Conservation (phyloP, 2,113 vertebrate genomes). For the Oreotrochilus melanogaster region DNA sequence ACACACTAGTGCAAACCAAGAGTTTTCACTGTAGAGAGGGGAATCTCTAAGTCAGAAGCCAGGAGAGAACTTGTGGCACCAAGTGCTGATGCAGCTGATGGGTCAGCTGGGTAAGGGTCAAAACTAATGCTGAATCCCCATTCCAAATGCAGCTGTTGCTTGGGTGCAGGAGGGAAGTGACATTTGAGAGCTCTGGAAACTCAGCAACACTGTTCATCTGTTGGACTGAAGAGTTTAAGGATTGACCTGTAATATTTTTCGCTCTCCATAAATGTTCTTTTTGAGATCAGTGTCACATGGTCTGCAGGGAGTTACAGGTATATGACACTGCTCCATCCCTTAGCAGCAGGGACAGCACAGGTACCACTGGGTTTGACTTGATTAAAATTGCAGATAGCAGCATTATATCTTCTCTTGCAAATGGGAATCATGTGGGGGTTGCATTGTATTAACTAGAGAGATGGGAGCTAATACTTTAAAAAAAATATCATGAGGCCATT, state of each 20-base stretch:
- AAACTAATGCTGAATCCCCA: not conserved
- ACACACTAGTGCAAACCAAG: not conserved
- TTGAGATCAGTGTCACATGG: accelerated
- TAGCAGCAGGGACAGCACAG: not conserved
- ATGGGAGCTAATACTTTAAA: not conserved
- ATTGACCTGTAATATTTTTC: not conserved
- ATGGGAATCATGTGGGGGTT: not conserved
- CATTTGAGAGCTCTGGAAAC: not conserved
- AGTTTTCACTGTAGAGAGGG: accelerated
- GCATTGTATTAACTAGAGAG: not conserved
- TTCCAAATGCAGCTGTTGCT: not conserved
- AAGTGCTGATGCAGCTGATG: accelerated
- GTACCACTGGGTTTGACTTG: not conserved
- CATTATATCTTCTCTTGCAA: not conserved
- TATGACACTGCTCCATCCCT: not conserved
- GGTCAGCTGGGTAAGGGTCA: not conserved
- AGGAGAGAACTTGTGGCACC: not conserved
- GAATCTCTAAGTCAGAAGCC: not conserved
- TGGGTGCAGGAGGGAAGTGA: not conserved
- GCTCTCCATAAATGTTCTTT: not conserved
- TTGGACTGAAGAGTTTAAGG: not conserved
- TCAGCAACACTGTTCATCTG: not conserved
- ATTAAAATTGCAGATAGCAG: not conserved
- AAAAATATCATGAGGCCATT: not conserved
- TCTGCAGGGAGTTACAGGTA: not conserved